These are phyloP conservation scores for Eumerus sabulonum DNA, from an alignment of 2,888 invertebrate species.

Conservation along the genomic window DNA sequence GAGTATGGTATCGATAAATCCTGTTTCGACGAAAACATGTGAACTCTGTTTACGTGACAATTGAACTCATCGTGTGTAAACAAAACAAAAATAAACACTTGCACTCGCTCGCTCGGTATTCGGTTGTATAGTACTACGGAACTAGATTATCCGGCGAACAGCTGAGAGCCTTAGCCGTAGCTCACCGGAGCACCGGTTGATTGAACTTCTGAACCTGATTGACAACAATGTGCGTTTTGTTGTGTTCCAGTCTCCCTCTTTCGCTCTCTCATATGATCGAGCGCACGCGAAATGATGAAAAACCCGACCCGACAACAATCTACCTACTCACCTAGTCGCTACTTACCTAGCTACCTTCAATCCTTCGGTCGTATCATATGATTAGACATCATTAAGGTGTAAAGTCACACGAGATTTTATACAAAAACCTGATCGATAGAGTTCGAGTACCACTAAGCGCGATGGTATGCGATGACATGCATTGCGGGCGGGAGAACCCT, in stretches of 20 bases:
- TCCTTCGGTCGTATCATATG: constrained; percentile 23
- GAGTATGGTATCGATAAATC: constrained; percentile 30
- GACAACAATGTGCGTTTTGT: constrained; percentile 65
- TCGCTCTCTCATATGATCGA: constrained; percentile 17
- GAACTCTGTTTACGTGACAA: constrained; percentile 37
- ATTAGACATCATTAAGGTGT: constrained; percentile 66
- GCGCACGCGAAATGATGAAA: constrained; percentile 61
- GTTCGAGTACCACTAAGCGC: no score
- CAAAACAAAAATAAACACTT: constrained; percentile 49
- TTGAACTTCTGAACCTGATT: constrained; percentile 69
- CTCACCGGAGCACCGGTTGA: constrained; percentile 43
- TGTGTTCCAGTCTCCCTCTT: no score
- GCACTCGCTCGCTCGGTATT: no score
- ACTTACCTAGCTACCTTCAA: constrained; percentile 24
- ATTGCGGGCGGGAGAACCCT: constrained; percentile 59
- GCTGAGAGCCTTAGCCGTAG: constrained; percentile 14
- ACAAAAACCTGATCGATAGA: constrained; percentile 55
- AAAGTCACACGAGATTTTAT: constrained; percentile 41
- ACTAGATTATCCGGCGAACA: constrained; percentile 58
- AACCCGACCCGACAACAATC: constrained; percentile 63
- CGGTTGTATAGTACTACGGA: constrained; percentile 2
- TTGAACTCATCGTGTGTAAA: constrained; percentile 40
- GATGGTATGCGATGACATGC: no score
- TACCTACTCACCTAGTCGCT: not conserved
- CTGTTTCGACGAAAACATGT: constrained; percentile 33